These are phyloP conservation scores for Penaeus japonicus DNA, from an alignment of 1,140 invertebrate genomes.

Conservation along the genomic window DNA sequence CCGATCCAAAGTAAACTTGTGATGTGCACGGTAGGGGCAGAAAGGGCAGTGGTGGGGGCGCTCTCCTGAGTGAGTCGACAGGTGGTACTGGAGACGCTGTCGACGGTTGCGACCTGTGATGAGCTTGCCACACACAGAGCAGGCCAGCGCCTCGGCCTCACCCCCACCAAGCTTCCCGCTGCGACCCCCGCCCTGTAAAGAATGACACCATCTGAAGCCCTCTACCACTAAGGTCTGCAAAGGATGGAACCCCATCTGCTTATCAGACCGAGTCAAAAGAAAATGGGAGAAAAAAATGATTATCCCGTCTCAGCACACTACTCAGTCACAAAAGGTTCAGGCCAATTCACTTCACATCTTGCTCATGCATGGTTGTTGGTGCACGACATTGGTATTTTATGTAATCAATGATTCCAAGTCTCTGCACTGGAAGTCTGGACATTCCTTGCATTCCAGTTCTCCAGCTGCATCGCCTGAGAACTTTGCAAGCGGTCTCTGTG, in stretches of 20 bases:
- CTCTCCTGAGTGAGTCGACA: conserved; percentile 62
- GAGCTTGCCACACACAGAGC: conserved; percentile 51
- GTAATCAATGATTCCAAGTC: too few relatives aligned
- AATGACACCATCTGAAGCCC: conserved; percentile 41
- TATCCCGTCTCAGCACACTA: too few relatives aligned
- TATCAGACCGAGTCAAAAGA: too few relatives aligned
- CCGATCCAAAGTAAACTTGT: conserved; percentile 53
- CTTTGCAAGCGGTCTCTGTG: conserved; percentile 35
- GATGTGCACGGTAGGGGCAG: conserved; percentile 63
- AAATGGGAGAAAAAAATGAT: too few relatives aligned
- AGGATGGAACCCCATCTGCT: not conserved
- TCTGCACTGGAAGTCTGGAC: not conserved
- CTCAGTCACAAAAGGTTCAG: too few relatives aligned
- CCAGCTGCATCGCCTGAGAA: not conserved
- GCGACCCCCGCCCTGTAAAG: conserved; percentile 52
- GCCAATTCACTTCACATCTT: too few relatives aligned
- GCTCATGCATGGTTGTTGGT: too few relatives aligned
- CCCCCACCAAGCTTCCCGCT: conserved; percentile 49
- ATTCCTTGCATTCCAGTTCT: not conserved
- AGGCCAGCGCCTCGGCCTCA: conserved; percentile 38
- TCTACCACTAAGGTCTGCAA: not conserved
- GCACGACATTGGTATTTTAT: too few relatives aligned
- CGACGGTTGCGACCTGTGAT: conserved; percentile 49
- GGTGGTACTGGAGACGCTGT: conserved; percentile 49
- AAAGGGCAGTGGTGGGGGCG: conserved; percentile 65